phyloP scores from a whole-genome alignment of 1,140 invertebrate genomes.

The Tribolium madens region DNA sequence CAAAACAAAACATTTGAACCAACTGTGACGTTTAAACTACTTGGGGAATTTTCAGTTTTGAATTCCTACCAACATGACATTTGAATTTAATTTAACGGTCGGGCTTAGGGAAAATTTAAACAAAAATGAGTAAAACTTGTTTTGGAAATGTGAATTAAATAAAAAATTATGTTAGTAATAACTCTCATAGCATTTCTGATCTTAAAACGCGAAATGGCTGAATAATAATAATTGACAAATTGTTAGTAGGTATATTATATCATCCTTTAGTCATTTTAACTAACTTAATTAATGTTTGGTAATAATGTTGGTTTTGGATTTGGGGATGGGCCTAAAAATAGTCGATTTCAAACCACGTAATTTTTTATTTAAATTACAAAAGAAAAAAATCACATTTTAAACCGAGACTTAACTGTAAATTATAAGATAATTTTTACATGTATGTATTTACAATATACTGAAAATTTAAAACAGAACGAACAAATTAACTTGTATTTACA shows the following conservation, averaged over 20 bases:
- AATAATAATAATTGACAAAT: no score
- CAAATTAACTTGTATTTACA: slow-evolving; percentile 2
- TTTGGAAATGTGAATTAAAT: no score
- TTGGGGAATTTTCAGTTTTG: not conserved
- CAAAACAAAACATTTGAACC: slow-evolving; percentile 12
- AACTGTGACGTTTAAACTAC: not conserved
- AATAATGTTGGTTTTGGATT: no score
- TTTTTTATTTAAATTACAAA: slow-evolving; percentile 39
- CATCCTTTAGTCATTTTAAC: no score
- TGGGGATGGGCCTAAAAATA: not conserved
- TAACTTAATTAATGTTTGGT: no score
- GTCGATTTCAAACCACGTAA: not conserved
- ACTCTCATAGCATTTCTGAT: no score
- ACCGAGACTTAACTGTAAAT: slow-evolving; percentile 4
- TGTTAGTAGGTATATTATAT: no score
- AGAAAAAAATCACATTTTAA: slow-evolving; percentile 27
- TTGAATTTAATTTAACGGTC: no score
- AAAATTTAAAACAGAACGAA: not conserved
- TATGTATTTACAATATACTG: slow-evolving; percentile 31
- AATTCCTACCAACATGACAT: not conserved
- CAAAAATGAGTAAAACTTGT: no score
- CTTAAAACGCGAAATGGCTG: no score
- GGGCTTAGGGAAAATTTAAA: no score
- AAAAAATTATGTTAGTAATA: no score
- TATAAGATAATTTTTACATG: slow-evolving; percentile 19